Percentiles rank a stretch among this genome's conserved stretches.
phyloP scores from a whole-genome alignment of 2,888 invertebrate species.

The Tubulanus polymorphus region DNA sequence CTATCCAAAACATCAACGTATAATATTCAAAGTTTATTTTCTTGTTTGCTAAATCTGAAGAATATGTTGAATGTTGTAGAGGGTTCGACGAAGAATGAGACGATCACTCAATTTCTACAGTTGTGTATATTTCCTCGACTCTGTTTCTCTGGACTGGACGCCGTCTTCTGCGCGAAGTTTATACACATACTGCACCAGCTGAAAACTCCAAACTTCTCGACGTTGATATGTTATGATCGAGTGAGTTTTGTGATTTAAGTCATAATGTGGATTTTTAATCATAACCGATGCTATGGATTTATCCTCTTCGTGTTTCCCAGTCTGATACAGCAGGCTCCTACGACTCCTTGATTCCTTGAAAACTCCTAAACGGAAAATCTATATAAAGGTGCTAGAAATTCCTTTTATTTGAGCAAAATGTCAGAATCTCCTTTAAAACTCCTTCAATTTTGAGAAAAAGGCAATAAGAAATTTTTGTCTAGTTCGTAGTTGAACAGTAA shows the following conservation, averaged over 20 bases:
- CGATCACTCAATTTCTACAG: constrained; percentile 93
- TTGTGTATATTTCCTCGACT: constrained; percentile 95
- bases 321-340: neutral
- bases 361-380: neutral
- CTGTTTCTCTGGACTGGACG: constrained; percentile 93
- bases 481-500: too few species aligned
- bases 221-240: constrained; percentile 93
- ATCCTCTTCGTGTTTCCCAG: neutral
- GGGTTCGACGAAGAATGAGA: constrained; percentile 91
- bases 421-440: too few species aligned
- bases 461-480: too few species aligned
- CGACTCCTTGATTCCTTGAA: too few species aligned
- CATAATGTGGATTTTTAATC: too few species aligned
- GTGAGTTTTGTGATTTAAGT: constrained; percentile 65
- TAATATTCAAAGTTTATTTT: too few species aligned
- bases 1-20: too few species aligned
- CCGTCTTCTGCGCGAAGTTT: constrained; percentile 95
- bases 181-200: constrained; percentile 91
- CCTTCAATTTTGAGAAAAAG: too few species aligned
- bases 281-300: neutral
- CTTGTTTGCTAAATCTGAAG: too few species aligned
- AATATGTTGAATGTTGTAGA: constrained; percentile 1
- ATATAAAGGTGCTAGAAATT: neutral
- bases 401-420: too few species aligned
- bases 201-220: constrained; percentile 95